These are phyloP conservation scores for Plecturocebus donacophilus DNA, from an alignment of 2,113 vertebrate genomes.

Conservation along the genomic window DNA sequence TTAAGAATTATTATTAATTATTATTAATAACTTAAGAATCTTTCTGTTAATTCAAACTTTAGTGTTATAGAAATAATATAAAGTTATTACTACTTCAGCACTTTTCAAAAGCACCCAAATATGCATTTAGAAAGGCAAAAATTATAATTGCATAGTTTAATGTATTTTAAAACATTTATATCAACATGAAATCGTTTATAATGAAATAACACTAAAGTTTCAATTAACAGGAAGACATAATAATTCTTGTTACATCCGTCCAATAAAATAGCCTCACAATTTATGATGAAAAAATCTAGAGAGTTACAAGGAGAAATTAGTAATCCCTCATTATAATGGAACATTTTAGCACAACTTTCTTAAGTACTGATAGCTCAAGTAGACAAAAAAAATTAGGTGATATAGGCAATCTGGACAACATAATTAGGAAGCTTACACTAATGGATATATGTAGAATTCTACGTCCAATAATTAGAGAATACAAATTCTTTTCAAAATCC, in stretches of 20 bases:
- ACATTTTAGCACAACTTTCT: neutral
- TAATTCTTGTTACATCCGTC: neutral
- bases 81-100: too few species aligned
- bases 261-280: neutral
- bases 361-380: neutral
- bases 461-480: neutral
- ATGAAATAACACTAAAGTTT: neutral
- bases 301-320: neutral
- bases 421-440: neutral
- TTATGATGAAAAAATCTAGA: neutral
- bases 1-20: too few species aligned
- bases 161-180: too few species aligned
- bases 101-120: too few species aligned
- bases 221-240: neutral
- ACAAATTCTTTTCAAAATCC: neutral
- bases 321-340: neutral
- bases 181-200: too few species aligned
- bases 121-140: too few species aligned
- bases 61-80: too few species aligned
- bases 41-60: too few species aligned
- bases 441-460: neutral
- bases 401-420: neutral
- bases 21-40: too few species aligned
- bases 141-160: too few species aligned
- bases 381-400: neutral